Base-by-base conservation (phyloP, 2,888 invertebrate genomes). In the Rhagonycha fulva region DNA sequence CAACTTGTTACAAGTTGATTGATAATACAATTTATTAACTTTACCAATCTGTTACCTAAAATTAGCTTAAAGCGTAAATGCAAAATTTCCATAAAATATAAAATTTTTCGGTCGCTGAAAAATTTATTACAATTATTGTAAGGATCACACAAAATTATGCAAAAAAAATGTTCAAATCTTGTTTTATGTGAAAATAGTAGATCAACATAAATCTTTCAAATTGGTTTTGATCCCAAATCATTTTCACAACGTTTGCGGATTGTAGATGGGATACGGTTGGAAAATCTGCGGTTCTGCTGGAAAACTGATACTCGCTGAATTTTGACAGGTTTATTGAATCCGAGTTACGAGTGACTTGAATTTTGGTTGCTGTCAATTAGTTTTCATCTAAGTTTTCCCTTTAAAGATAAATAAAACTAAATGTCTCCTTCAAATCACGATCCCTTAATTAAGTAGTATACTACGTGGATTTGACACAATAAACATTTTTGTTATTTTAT, bases 191-290 rank as follows among this genome's bases (percentile, higher is more conserved):
- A 24, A 72, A 68, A 24, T 47, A 60, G 23, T 68, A 24, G 11
- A 68, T n/a, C 26, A 71, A 71, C 32, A 75, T 75, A 75, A 75
- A 75, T 75, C 68, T 71, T 68, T 67, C 19, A 75, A 61, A 71
- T 71, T 75, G 68, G 26, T 60, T 67, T 62, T 67, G 62, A 75
- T 75, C 75, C 71, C 68, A 75, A 71, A 75, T 75, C 75, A 75
- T 75, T 75, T 75, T 68, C 71, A 70, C 71, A 75, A 68, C 75
- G 75, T 71, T 75, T 75, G 71, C 75, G 71, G 75, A 75, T 71
- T 71, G 75, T 68, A 71, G 71, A 61, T 68, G 68, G 67, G 75
- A 71, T 71, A 75, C 61, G 71, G 71, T 32, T 75, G 68, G 71
- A 71, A 75, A 71, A 75, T 71, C 66, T 75, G 75, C 71, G 75